phyloP scores from a whole-genome alignment of 2,888 invertebrate genomes.

The Campoletis raptor region DNA sequence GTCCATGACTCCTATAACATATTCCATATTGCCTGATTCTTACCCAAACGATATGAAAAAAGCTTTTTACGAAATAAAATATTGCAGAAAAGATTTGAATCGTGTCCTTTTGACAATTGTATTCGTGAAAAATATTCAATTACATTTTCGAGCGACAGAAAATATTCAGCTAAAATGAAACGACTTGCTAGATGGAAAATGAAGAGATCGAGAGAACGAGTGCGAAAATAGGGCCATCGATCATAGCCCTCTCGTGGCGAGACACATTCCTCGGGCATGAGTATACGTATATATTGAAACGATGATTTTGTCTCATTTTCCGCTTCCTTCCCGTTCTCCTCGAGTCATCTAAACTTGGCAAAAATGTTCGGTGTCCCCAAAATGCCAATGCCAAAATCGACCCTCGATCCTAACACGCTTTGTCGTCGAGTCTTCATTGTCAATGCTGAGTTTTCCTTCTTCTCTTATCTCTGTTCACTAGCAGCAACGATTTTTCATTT shows the following conservation, averaged over 20 bases:
- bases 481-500: background rate
- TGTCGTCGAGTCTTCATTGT: conserved; percentile 44
- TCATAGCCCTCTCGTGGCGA: conserved; percentile 61
- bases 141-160: conserved; percentile 7
- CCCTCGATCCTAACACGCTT: conserved; percentile 45
- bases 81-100: background rate
- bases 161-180: conserved; percentile 22
- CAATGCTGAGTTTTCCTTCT: conserved; percentile 24
- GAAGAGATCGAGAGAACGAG: conserved; percentile 58
- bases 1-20: too few species aligned
- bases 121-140: conserved; percentile 33
- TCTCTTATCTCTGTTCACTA: background rate
- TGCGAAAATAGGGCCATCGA: conserved; percentile 69
- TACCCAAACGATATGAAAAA: background rate
- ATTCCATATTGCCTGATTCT: too few species aligned
- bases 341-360: conserved; percentile 55
- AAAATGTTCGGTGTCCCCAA: conserved; percentile 48
- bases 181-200: conserved; percentile 41
- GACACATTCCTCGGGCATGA: conserved; percentile 59
- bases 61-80: background rate
- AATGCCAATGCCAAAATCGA: conserved; percentile 62
- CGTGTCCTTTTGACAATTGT: background rate
- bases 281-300: conserved; percentile 26
- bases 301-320: conserved; percentile 51
- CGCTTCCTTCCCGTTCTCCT: conserved; percentile 36